These are phyloP conservation scores for Amazona finschi DNA, from an alignment of 2,797 vertebrate species.

Conservation along the genomic window DNA sequence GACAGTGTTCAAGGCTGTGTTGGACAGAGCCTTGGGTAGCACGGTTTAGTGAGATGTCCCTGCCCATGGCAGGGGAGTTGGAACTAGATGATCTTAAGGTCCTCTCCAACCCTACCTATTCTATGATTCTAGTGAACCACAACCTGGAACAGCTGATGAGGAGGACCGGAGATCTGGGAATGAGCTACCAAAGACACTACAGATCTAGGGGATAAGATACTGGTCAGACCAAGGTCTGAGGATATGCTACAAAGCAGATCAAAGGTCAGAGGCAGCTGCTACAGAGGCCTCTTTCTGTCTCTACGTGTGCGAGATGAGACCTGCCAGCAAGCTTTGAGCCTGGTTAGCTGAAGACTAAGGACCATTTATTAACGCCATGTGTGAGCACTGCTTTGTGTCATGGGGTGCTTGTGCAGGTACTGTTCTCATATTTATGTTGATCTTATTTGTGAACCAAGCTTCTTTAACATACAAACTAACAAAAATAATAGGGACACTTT, in stretches of 20 bases:
- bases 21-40: too few relatives aligned
- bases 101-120: too few relatives aligned
- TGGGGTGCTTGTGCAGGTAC: neutral
- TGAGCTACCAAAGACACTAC: neutral
- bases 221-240: fast-evolving
- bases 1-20: too few relatives aligned
- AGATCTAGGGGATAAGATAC: neutral
- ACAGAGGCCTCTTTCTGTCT: neutral
- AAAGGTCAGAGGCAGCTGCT: neutral
- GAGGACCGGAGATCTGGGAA: neutral
- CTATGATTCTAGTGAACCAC: neutral
- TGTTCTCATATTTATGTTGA: neutral
- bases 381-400: neutral
- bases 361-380: fast-evolving
- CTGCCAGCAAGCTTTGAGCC: neutral
- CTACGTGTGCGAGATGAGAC: neutral
- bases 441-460: neutral
- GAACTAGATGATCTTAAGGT: too few relatives aligned
- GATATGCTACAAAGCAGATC: neutral
- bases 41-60: too few relatives aligned
- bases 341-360: neutral
- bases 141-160: neutral
- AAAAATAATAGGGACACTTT: neutral
- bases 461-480: neutral
- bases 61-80: too few relatives aligned